Conservation (phyloP, 1,140 invertebrate species). For the Druon quercuslanigerum region DNA sequence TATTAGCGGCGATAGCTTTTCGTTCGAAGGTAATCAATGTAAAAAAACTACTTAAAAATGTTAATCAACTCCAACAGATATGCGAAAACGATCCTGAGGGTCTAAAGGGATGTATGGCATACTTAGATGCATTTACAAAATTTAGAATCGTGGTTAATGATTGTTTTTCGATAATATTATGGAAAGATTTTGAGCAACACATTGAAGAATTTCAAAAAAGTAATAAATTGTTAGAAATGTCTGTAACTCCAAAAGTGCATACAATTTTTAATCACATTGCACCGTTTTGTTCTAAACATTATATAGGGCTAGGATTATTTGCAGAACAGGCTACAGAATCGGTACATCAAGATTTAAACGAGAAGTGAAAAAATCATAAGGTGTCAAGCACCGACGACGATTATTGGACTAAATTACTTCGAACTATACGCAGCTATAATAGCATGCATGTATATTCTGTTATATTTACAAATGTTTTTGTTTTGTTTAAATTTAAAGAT, state of each 20-base stretch:
- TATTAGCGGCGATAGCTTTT: neutral
- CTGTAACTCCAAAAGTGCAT: constrained; percentile 25
- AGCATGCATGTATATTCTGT: constrained; percentile 20
- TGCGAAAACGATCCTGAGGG: neutral
- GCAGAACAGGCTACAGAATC: constrained; percentile 29
- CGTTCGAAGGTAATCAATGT: constrained; percentile 16
- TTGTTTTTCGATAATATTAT: constrained; percentile 28
- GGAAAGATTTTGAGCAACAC: neutral
- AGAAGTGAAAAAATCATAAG: too few species aligned
- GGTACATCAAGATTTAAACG: constrained; percentile 32
- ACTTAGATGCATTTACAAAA: constrained; percentile 10
- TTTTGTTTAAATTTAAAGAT: too few species aligned
- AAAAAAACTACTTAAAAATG: neutral
- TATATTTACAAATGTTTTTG: too few species aligned
- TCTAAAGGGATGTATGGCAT: neutral
- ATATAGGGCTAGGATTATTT: constrained; percentile 29
- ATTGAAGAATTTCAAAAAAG: constrained; percentile 33
- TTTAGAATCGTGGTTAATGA: constrained; percentile 6
- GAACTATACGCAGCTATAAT: constrained; percentile 15
- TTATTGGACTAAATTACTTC: constrained; percentile 18
- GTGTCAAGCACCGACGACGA: neutral
- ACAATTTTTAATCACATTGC: constrained; percentile 28
- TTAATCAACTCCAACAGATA: constrained; percentile 20
- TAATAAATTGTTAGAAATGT: neutral
- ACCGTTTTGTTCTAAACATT: constrained; percentile 11